Percentiles rank a stretch among this genome's conserved stretches.
Conservation (phyloP, 2,113 vertebrate genomes). For the Arizona elegans region DNA sequence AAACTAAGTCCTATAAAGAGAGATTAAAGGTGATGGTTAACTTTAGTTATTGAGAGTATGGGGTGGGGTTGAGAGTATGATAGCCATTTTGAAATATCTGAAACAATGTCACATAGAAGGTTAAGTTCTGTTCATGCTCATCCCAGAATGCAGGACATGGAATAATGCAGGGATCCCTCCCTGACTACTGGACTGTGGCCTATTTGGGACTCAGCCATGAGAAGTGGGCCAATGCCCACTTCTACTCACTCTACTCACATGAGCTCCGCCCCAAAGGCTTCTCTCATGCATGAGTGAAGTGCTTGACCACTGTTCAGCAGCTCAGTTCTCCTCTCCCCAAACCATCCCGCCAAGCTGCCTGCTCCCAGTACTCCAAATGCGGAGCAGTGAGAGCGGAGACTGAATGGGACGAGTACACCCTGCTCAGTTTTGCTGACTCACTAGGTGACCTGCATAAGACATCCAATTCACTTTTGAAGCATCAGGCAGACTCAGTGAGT, state of each 20-base stretch:
- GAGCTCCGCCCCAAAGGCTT: background rate
- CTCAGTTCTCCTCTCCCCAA: fast-evolving
- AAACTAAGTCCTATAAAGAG: background rate
- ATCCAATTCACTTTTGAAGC: background rate
- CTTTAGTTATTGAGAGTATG: background rate
- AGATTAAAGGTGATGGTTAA: background rate
- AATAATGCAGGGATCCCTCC: background rate
- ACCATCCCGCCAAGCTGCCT: background rate
- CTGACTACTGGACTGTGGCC: background rate
- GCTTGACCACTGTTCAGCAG: too few relatives aligned
- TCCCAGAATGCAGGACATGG: background rate
- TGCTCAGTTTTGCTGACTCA: background rate
- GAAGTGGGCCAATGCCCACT: background rate
- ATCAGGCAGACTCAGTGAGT: background rate
- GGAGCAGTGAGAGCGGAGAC: background rate
- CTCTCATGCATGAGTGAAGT: background rate
- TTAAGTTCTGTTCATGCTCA: background rate
- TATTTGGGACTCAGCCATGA: background rate
- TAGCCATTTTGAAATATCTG: background rate
- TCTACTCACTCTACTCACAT: too few relatives aligned
- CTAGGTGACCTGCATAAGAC: background rate
- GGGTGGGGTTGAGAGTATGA: background rate
- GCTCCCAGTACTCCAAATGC: background rate
- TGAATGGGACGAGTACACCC: background rate
- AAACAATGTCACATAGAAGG: background rate